phyloP scores from a whole-genome alignment of 2,888 invertebrate species.

The Hetaerina titia region DNA sequence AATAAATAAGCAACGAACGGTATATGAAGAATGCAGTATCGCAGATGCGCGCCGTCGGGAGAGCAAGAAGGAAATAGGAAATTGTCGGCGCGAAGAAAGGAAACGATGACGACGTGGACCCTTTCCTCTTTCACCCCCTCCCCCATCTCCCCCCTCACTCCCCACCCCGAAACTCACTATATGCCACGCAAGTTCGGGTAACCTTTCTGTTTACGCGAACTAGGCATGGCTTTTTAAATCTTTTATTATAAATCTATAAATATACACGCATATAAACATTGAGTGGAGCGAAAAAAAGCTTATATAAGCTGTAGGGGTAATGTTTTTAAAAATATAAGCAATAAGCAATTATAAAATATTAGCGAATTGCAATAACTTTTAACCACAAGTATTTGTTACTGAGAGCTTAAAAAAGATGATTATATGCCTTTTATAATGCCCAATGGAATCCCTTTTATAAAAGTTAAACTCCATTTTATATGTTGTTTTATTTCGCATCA shows the following conservation, averaged over 20 bases:
- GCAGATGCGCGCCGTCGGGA: no score
- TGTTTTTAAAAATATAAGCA: not conserved
- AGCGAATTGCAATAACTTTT: not conserved
- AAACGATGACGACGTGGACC: not conserved
- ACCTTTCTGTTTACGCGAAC: constrained; percentile 37
- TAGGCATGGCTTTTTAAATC: constrained; percentile 18
- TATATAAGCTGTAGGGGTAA: not conserved
- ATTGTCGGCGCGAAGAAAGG: no score
- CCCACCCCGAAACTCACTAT: not conserved
- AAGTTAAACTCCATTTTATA: not conserved
- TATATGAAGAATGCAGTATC: no score
- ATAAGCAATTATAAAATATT: not conserved
- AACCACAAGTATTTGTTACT: constrained; percentile 7
- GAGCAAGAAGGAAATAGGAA: no score
- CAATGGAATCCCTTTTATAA: not conserved
- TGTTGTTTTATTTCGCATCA: constrained; percentile 4
- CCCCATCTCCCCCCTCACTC: not conserved
- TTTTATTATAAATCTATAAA: constrained; percentile 29
- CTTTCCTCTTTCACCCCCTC: not conserved
- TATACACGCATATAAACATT: not conserved
- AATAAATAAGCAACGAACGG: no score
- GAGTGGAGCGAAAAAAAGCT: not conserved
- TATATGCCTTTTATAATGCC: not conserved
- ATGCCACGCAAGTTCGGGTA: constrained; percentile 7
- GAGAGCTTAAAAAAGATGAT: not conserved